Base-by-base conservation (phyloP, 92 coral and sea anemone genomes). In the Galaxea fascicularis region DNA sequence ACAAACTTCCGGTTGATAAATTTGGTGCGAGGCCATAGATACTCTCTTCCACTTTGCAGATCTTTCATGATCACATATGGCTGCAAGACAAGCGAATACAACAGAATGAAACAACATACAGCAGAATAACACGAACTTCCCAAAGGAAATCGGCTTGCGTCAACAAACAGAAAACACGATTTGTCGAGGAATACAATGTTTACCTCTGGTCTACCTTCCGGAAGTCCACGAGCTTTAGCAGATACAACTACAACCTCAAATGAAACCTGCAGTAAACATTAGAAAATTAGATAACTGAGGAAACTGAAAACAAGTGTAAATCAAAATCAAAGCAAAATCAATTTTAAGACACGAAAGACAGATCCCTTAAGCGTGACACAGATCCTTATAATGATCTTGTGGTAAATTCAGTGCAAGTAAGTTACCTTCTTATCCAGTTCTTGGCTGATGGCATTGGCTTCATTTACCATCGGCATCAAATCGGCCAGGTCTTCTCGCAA, bases 381-480 rank as follows among this genome's bases (percentile, higher is more conserved):
- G n/a, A n/a, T n/a, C n/a, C n/a, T n/a, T n/a, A n/a, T n/a, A n/a
- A n/a, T n/a, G n/a, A n/a, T n/a, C n/a, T n/a, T n/a, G n/a, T n/a
- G n/a, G n/a, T n/a, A n/a, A n/a, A n/a, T n/a, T n/a, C n/a, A n/a
- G n/a, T n/a, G n/a, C n/a, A n/a, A n/a, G n/a, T n/a, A 62, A 4
- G 74, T 39, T 73, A 95, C 98, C 98, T 90, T 95, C 85, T 87
- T 89, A 76, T 95, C 98, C 54, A 95, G 82, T 73, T 95, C 98
- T 88, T 91, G 87, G 46, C 98, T 95, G 35, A 95, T 95, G 45
- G 98, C 98, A 74, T 95, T 95, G 11, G 98, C 98, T 65, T 95
- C 95, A 69, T 94, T 96, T 10, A 95, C 94, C 95, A 93, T 91
- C 15, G 98, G 98, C 82, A 95, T 86, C n/a, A 95, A 74, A 77